Percentiles rank a stretch among this genome's conserved stretches.
phyloP scores from a whole-genome alignment of 2,888 invertebrate species.

The Electrophaes corylata region DNA sequence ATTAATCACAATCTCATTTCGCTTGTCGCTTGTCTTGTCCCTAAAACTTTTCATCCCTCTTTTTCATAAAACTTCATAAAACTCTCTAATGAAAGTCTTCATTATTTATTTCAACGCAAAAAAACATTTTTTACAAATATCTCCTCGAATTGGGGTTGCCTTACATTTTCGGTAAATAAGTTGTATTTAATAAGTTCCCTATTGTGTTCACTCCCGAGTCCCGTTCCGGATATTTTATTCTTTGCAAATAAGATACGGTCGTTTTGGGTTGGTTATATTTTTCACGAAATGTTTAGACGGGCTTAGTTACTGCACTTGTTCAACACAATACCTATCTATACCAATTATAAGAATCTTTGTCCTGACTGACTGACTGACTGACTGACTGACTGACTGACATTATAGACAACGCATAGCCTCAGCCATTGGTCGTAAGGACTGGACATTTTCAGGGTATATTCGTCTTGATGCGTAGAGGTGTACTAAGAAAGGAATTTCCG shows the following conservation, averaged over 20 bases:
- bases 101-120: conserved; percentile 25
- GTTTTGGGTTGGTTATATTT: not conserved
- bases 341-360: too few relatives aligned
- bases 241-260: conserved; percentile 7
- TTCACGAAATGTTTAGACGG: conserved; percentile 1
- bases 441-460: too few relatives aligned
- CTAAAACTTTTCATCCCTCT: conserved; percentile 24
- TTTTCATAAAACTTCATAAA: conserved; percentile 26
- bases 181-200: conserved; percentile 38
- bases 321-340: too few relatives aligned
- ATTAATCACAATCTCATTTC: conserved; percentile 30
- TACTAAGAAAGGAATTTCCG: too few relatives aligned
- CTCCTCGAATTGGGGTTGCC: conserved; percentile 32
- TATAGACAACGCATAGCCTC: too few relatives aligned
- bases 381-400: too few relatives aligned
- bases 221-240: conserved; percentile 4
- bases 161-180: conserved; percentile 13
- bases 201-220: conserved; percentile 21
- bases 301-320: not conserved
- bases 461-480: too few relatives aligned
- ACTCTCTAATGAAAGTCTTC: conserved; percentile 29
- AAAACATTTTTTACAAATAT: conserved; percentile 26
- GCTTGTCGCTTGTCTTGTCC: conserved; percentile 18
- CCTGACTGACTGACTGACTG: too few relatives aligned
- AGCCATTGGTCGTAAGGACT: too few relatives aligned